A percentile compares a stretch with the other conserved stretches of the same genome.
phyloP scores from a whole-genome alignment of 2,888 invertebrate species.

The Carabus problematicus region DNA sequence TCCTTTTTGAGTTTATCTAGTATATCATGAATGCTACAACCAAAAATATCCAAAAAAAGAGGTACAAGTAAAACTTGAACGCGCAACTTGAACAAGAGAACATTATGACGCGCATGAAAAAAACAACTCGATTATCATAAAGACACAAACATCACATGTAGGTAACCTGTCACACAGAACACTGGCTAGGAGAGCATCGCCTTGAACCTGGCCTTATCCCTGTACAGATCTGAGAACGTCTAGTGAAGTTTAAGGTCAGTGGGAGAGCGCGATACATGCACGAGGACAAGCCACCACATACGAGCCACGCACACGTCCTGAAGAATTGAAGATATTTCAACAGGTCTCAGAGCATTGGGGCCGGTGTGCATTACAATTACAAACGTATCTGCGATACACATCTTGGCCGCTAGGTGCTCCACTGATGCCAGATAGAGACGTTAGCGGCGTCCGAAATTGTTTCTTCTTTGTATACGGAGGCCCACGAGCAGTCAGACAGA shows the following conservation, averaged over 20 bases:
- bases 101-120: too few species aligned
- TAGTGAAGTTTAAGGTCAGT: constrained; percentile 12
- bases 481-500: constrained; percentile 5
- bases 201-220: background rate
- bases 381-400: constrained; percentile 22
- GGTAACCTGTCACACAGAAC: too few species aligned
- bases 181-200: background rate
- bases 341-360: constrained; percentile 3
- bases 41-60: too few species aligned
- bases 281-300: background rate
- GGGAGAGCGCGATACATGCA: background rate
- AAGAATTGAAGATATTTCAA: constrained; percentile 12
- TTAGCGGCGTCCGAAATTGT: constrained; percentile 20
- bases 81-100: too few species aligned
- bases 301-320: background rate
- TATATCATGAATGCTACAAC: too few species aligned
- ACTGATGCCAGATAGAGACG: constrained; percentile 11
- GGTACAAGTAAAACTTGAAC: too few species aligned
- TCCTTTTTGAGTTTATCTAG: too few species aligned
- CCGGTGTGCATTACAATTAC: constrained; percentile 22
- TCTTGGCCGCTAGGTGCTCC: constrained; percentile 20
- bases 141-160: too few species aligned
- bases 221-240: constrained; percentile 4
- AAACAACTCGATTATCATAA: too few species aligned
- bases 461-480: constrained; percentile 2